phyloP scores from a whole-genome alignment of 2,797 vertebrate genomes.

The Anomalospiza imberbis region DNA sequence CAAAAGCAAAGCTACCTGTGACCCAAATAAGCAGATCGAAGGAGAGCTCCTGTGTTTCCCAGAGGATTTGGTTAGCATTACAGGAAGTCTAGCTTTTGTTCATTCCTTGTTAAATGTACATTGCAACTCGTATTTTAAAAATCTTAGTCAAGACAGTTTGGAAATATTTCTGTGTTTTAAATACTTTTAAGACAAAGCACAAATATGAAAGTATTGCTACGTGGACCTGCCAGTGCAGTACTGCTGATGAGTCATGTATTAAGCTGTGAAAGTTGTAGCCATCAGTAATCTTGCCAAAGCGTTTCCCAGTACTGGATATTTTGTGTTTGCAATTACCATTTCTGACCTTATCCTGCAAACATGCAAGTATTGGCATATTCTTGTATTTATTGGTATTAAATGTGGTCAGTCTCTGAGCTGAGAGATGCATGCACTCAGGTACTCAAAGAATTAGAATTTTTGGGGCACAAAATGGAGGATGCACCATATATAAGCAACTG shows the following conservation, averaged over 20 bases:
- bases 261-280: background rate
- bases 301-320: background rate
- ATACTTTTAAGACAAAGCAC: background rate
- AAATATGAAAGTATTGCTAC: background rate
- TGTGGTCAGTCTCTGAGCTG: background rate
- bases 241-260: background rate
- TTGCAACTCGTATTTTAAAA: background rate
- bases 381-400: background rate
- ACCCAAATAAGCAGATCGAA: background rate
- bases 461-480: background rate
- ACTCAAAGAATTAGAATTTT: background rate
- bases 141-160: background rate
- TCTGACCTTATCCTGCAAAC: background rate
- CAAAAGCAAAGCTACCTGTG: background rate
- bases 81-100: background rate
- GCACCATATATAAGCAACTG: conserved; percentile 10
- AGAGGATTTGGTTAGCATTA: background rate
- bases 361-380: background rate
- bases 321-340: background rate
- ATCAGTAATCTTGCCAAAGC: background rate
- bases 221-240: background rate
- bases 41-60: background rate
- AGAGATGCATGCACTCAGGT: background rate
- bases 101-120: background rate
- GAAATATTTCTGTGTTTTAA: background rate